Evolutionary conservation across 2,888 invertebrate species (phyloP), one percentile per base, ranked within the genome.

Genomic region (Nemapogon koenigi): DNA sequence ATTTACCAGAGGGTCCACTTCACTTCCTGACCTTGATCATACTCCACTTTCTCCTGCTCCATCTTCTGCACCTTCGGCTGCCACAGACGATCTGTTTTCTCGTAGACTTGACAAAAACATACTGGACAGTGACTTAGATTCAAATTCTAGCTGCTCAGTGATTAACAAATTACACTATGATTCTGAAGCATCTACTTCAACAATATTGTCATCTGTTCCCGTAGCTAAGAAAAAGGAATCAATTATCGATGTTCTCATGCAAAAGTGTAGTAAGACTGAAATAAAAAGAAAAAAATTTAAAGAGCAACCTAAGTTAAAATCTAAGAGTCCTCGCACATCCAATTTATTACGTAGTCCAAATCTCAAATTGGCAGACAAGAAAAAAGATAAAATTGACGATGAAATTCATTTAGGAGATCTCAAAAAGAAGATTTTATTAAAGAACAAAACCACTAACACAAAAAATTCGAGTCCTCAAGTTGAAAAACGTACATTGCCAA

Each of bases 1-100:
- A 39, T 83, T 84, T 52, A 82, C 85, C 39, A 71, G 88, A 45
- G 79, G 89, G 10, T 89, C 90, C 1, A 86, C 88, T 2, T 91
- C 91, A 4, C 66, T 90, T 37, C 91, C 90, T 2, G 91, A 91
- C 56, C 67, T 91, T 43, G 91, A 91, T 52, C 86, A 88, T 1
- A 85, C 83, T 51, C 88, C 88, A 3, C 81, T 84, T 18, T 88
- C 88, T n/a, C 88, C 87, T 3, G 83, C 86, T 1, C 78, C 85
- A 3, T 86, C 86, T 2, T 83, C 84, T 1, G 81, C 68, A 25
- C 76, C 81, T 13, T 83, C 84, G 41, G 84, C 71, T 33, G 75
- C 83, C 26, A 83, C 84, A 46, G 86, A 87, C 54, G 83, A 80
- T 49, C 47, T 79, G 25, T 79, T 65, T 41, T 56, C 66, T 3